Evolutionary conservation across 2,797 vertebrate species (phyloP).

Genomic region (Hylomyscus alleni): DNA sequence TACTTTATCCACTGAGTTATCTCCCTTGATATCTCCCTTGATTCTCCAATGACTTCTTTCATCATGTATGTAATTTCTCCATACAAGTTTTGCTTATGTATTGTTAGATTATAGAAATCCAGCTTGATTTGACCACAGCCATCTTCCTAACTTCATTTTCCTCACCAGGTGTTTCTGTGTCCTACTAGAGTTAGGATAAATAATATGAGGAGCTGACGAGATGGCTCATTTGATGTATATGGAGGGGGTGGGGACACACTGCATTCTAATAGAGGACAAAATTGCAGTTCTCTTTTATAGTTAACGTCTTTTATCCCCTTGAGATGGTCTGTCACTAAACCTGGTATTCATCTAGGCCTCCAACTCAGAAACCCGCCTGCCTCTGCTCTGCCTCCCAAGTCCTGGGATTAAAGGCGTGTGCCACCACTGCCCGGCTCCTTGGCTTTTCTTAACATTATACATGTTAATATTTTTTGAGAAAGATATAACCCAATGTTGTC

Average conservation of each 20-base stretch:
- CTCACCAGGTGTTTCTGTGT: background rate
- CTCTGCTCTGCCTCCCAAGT: too few relatives aligned
- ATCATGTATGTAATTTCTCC: constrained; percentile 14
- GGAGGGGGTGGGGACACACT: too few relatives aligned
- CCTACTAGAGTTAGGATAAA: background rate
- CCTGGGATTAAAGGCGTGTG: too few relatives aligned
- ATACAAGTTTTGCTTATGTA: background rate
- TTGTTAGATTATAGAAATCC: background rate
- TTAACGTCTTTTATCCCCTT: background rate
- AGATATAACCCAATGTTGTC: background rate
- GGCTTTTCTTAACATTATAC: background rate
- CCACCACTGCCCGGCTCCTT: background rate
- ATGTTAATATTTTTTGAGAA: background rate
- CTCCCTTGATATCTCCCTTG: background rate
- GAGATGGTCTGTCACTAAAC: background rate
- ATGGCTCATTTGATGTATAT: background rate
- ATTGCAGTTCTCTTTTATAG: background rate
- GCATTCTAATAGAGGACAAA: background rate
- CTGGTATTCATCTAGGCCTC: too few relatives aligned
- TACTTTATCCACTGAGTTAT: background rate
- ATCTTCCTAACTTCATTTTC: background rate
- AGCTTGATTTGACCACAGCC: background rate
- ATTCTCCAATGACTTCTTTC: background rate
- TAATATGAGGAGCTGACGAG: background rate
- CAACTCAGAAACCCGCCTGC: too few relatives aligned